phyloP scores from a whole-genome alignment of 1,140 invertebrate genomes.

The Euura lappo region DNA sequence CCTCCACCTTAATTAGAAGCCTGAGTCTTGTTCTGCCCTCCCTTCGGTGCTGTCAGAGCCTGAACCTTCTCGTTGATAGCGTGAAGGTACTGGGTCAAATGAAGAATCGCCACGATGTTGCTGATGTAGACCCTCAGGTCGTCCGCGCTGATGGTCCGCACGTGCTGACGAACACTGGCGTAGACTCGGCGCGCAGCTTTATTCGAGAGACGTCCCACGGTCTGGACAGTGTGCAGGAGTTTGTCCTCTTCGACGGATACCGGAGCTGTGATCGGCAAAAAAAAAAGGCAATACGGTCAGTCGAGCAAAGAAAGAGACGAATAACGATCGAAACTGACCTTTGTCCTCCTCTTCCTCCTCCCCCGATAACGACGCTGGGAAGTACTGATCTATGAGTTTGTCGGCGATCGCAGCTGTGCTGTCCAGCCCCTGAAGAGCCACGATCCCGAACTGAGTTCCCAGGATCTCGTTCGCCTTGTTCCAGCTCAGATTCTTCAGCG shows the following conservation, averaged over 20 bases:
- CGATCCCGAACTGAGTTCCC: constrained; percentile 69
- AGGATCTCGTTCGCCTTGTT: constrained; percentile 73
- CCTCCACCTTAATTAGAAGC: no score
- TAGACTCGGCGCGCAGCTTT: constrained; percentile 73
- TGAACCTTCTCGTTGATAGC: constrained; percentile 50
- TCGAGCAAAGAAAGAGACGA: neutral
- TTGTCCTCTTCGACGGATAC: constrained; percentile 66
- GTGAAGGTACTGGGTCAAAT: constrained; percentile 64
- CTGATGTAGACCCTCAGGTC: constrained; percentile 69
- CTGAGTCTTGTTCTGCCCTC: neutral
- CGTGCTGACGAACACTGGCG: constrained; percentile 65
- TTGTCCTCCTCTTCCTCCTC: constrained; percentile 58
- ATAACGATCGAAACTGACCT: constrained; percentile 47
- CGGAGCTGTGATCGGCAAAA: constrained; percentile 53
- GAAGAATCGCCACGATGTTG: constrained; percentile 67
- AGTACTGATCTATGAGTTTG: constrained; percentile 70
- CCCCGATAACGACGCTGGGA: constrained; percentile 61
- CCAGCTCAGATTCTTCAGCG: constrained; percentile 71
- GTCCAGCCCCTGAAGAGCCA: constrained; percentile 68
- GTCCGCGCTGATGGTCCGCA: constrained; percentile 63
- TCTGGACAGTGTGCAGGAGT: constrained; percentile 72
- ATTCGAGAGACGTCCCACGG: constrained; percentile 71
- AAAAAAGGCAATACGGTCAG: constrained; percentile 1
- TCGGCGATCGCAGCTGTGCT: constrained; percentile 67
- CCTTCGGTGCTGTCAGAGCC: constrained; percentile 22